Base-by-base conservation (phyloP, 2,113 vertebrate genomes). In the Poecile atricapillus region DNA sequence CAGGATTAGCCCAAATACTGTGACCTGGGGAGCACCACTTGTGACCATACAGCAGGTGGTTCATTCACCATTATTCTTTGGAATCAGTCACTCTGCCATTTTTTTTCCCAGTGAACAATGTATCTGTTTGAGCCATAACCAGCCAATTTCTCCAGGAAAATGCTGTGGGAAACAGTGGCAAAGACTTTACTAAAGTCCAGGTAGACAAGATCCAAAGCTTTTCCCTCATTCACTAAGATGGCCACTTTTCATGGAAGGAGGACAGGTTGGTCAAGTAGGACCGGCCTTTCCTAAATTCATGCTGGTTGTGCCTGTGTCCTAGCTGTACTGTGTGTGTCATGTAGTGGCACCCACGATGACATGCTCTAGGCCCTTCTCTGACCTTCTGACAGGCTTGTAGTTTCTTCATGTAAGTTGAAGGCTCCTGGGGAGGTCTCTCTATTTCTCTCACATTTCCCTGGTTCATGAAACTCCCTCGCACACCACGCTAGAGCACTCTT, bases 241-340 rank as follows among this genome's bases (percentile, higher is more conserved):
- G 50, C 24, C 23, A 47, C 16, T 30, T 25, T 63, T 12, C 20
- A 25, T 17, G 35, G 28, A 47, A 55, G 33, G 15, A 52, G 20
- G 12, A 35, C 58, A 43, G 18, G 25, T 18, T 21, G 27, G 9
- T 55, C n/a, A 71, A 25, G 17, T 2, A 80, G 20, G 58, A 56
- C 35, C 17, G 22, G 49, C 21, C 21, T 70, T 87, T 64, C 35
- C 17, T 35, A 47, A 71, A 35, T 53, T 19, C 31, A 2, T 10
- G 9, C 46, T 46, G 64, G 8, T 7, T 52, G 17, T 31, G 20
- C 14, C 58, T 21, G 9, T n/a, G 37, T 20, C 58, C 41, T 25
- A 5, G n/a, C 9, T 56, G 43, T 49, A 6, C 25, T 49, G 13
- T 21, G 44, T 0, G 1, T 35, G 30, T 7, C 49, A 41, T 8